These are phyloP conservation scores for Casuarius casuarius DNA, from an alignment of 2,113 vertebrate genomes.

Conservation along the genomic window DNA sequence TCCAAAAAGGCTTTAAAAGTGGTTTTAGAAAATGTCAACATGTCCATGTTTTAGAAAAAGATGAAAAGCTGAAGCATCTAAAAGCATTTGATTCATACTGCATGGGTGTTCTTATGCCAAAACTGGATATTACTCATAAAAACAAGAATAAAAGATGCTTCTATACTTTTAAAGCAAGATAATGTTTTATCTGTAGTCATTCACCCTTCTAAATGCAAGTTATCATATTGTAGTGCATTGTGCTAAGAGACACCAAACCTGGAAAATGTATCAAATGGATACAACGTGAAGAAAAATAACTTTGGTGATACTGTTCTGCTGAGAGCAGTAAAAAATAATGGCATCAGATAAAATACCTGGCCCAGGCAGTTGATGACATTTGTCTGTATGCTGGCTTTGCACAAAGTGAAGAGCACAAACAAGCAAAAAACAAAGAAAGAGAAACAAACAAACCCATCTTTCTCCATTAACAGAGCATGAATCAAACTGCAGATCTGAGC, in stretches of 20 bases:
- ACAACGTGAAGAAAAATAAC: background rate
- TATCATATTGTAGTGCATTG: background rate
- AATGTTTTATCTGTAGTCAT: background rate
- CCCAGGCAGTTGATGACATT: background rate
- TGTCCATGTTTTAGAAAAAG: background rate
- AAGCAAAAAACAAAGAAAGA: background rate
- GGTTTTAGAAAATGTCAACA: conserved; percentile 13
- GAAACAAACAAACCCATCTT: background rate
- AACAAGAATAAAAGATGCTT: conserved; percentile 14
- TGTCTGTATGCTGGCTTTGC: background rate
- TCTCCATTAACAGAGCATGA: background rate
- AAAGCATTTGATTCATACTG: conserved; percentile 14
- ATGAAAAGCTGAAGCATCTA: background rate
- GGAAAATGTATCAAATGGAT: background rate
- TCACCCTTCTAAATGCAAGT: background rate
- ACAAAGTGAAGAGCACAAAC: background rate
- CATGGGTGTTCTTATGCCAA: background rate
- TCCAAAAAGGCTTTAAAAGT: conserved; percentile 1
- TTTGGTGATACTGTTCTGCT: background rate
- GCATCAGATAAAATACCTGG: background rate
- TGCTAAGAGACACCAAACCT: background rate
- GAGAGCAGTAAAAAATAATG: background rate
- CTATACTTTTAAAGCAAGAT: background rate
- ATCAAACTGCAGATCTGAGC: background rate
- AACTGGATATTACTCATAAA: conserved; percentile 1